Base-by-base conservation (phyloP, 2,113 vertebrate genomes). In the Synodontis membranacea region DNA sequence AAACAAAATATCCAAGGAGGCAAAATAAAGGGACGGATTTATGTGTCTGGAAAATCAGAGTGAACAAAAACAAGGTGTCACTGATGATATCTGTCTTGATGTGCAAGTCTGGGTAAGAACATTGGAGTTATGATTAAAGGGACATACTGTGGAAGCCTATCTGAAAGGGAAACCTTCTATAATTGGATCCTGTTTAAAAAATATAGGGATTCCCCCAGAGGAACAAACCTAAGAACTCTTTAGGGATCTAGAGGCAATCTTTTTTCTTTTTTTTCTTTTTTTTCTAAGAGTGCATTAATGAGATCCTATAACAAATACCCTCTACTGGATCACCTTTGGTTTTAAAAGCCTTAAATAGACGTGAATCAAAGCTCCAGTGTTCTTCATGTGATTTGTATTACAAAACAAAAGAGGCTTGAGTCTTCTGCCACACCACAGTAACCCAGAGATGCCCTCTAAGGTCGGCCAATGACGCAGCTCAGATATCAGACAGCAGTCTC, bases 321-420 rank as follows among this genome's bases (percentile, higher is more conserved):
- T 83, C n/a, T 80, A 90, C 84, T 85, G 91, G 92, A 94, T 92
- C 90, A 91, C 90, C 84, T 94, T 94, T 91, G 91, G 90, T 90
- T 88, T 92, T 90, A 90, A 88, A 88, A 83, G 92, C 93, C 91
- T 64, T 92, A 94, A 94, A 93, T 94, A 94, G 86, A 52, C n/a
- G 58, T 91, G 88, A 91, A 93, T 94, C 90, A 90, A 94, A 94
- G 31, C 50, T 56, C 4, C 21, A 80, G 78, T 25, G 34, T 56
- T 37, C 86, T 90, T 87, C 86, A 50, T 91, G 91, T 90, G 92
- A 88, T 91, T 94, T 91, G 90, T 84, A 90, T 94, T 94, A 93
- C 93, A 91, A 86, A 90, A 91, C 39, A 89, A 91, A 89, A 89
- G 92, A 92, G 92, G 93, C 90, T 86, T 74, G 64, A 84, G 50